Evolutionary conservation across 2,888 invertebrate genomes (phyloP).

Genomic region (Cynaeus angustus): DNA sequence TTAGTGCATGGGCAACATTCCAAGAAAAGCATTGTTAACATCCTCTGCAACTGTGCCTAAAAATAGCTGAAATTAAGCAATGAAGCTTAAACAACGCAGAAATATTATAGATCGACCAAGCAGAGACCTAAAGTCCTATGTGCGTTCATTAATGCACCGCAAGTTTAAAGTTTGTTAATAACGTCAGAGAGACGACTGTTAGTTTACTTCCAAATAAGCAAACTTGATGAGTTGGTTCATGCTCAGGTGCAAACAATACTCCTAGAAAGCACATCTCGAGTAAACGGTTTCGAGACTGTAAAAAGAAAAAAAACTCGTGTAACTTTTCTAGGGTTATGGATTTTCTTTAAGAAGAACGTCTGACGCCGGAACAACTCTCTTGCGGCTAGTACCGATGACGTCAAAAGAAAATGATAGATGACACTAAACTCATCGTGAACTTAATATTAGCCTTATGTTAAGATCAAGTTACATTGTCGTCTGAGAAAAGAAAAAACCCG

Average conservation of each 20-base stretch:
- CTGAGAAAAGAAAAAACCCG: conserved; percentile 24
- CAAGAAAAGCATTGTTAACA: conserved; percentile 9
- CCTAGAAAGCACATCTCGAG: conserved; percentile 18
- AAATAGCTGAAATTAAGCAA: not conserved
- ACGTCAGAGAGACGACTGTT: conserved; percentile 37
- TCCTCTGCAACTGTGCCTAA: not conserved
- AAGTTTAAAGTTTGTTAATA: conserved; percentile 31
- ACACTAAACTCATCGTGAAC: conserved; percentile 12
- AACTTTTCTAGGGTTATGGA: not conserved
- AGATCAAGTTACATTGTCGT: conserved; percentile 36
- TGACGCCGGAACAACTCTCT: conserved; percentile 3
- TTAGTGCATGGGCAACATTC: conserved; percentile 17
- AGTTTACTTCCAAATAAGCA: conserved; percentile 52
- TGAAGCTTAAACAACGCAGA: too few species aligned
- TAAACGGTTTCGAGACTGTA: conserved; percentile 14
- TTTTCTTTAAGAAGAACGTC: conserved; percentile 1
- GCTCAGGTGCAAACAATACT: conserved; percentile 46
- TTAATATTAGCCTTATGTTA: conserved; percentile 28
- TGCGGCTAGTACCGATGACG: conserved; percentile 11
- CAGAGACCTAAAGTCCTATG: not conserved
- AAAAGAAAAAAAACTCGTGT: not conserved
- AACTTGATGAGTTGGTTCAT: conserved; percentile 49
- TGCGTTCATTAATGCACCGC: conserved; percentile 6
- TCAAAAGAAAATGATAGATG: conserved; percentile 37
- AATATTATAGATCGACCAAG: too few species aligned